Percentiles rank a stretch among this genome's conserved stretches.
Evolutionary conservation across 2,113 vertebrate genomes (phyloP).

Genomic region (Lagopus muta): DNA sequence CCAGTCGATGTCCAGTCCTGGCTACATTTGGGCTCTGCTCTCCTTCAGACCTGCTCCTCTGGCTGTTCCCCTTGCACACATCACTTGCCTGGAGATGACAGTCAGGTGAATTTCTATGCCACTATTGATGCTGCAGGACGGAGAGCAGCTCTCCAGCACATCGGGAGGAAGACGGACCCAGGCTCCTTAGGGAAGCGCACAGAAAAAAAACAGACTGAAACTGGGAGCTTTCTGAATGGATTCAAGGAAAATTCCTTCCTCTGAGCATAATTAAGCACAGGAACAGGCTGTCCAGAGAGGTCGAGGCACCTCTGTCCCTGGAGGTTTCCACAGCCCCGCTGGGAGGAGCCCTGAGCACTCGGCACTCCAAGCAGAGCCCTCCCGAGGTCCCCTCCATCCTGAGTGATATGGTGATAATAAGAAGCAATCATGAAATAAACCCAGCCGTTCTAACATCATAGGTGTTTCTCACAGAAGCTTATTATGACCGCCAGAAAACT

Average conservation of each 20-base stretch:
- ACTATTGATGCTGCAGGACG: background rate
- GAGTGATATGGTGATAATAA: background rate
- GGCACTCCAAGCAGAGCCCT: background rate
- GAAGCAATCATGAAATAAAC: background rate
- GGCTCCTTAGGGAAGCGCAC: background rate
- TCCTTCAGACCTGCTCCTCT: background rate
- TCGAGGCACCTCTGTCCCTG: background rate
- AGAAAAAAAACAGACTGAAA: background rate
- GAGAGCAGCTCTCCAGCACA: background rate
- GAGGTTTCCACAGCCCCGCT: background rate
- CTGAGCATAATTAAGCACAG: background rate
- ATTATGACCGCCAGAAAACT: background rate
- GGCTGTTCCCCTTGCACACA: no score
- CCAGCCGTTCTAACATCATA: background rate
- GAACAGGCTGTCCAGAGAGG: background rate
- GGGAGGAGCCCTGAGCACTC: background rate
- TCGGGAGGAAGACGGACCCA: background rate
- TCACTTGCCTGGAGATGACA: background rate
- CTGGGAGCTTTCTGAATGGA: rapidly evolving
- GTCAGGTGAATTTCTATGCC: background rate
- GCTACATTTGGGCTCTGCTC: background rate
- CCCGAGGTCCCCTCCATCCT: rapidly evolving
- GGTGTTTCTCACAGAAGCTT: background rate
- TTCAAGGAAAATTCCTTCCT: background rate
- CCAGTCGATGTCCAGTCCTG: background rate